A percentile compares a stretch with the other conserved stretches of the same genome.
Conservation (phyloP, 2,888 invertebrate species). For the Chalcis sispes region DNA sequence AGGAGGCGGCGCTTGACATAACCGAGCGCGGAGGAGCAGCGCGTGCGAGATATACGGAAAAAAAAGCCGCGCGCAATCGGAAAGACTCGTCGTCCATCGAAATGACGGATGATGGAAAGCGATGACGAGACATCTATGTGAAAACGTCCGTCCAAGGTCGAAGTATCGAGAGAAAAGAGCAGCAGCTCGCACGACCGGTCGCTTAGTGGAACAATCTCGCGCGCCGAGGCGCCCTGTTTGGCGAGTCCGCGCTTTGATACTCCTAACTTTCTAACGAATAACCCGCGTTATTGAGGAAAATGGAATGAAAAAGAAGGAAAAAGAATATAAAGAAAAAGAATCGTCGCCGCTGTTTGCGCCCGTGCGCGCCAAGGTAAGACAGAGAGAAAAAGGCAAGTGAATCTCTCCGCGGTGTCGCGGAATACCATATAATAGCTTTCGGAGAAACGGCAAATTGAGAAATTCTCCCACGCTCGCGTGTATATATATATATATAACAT, state of each 20-base stretch:
- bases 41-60: not conserved
- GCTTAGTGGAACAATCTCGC: constrained; percentile 48
- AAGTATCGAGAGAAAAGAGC: not conserved
- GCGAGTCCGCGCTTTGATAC: not conserved
- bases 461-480: constrained; percentile 16
- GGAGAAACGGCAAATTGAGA: constrained; percentile 37
- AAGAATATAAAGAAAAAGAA: not conserved
- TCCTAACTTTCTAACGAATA: constrained; percentile 38
- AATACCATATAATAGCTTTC: too few relatives aligned
- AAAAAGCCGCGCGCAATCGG: constrained; percentile 32
- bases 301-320: not conserved
- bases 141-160: constrained; percentile 47
- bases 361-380: not conserved
- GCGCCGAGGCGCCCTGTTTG: constrained; percentile 18
- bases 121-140: not conserved
- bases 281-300: not conserved
- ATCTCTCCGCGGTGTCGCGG: constrained; percentile 53
- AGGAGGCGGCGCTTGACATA: constrained; percentile 57
- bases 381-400: constrained; percentile 64
- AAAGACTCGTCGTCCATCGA: constrained; percentile 33
- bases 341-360: too few relatives aligned
- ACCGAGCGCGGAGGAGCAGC: not conserved
- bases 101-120: constrained; percentile 57
- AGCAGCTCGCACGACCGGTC: constrained; percentile 31
- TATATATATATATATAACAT: too few relatives aligned